phyloP scores from a whole-genome alignment of 2,888 invertebrate species.

The Torymus texanus region DNA sequence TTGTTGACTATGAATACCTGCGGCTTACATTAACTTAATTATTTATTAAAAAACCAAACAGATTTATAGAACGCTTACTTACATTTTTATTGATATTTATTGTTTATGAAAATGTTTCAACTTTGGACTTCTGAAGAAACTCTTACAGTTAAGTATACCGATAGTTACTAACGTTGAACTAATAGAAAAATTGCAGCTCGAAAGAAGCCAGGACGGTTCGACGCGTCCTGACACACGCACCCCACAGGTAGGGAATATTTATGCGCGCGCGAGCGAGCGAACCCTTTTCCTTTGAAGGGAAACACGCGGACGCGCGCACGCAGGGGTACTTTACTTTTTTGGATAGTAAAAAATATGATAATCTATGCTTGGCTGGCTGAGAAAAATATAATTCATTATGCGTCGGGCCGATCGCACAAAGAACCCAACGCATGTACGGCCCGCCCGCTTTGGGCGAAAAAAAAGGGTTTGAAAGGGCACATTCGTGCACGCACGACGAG shows the following conservation, averaged over 20 bases:
- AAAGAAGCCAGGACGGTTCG: constrained; percentile 22
- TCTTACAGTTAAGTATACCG: not conserved
- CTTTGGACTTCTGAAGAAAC: too few species aligned
- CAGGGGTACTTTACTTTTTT: constrained; percentile 61
- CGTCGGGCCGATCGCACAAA: constrained; percentile 63
- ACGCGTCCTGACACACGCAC: not conserved
- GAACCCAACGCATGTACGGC: constrained; percentile 60
- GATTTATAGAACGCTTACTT: too few species aligned
- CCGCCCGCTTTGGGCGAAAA: constrained; percentile 68
- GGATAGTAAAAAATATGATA: constrained; percentile 75
- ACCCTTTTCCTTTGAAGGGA: constrained; percentile 45
- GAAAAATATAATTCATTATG: constrained; percentile 75
- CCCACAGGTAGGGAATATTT: constrained; percentile 55
- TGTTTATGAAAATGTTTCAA: too few species aligned
- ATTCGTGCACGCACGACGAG: constrained; percentile 59
- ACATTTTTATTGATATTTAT: too few species aligned
- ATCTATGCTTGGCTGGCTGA: constrained; percentile 74
- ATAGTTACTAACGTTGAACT: not conserved
- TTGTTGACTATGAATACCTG: too few species aligned
- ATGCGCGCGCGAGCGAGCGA: constrained; percentile 51
- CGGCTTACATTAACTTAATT: too few species aligned
- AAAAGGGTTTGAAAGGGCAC: constrained; percentile 67
- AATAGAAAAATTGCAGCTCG: not conserved
- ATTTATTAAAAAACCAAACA: too few species aligned
- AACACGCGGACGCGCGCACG: not conserved